A percentile compares a stretch with the other conserved stretches of the same genome.
Conservation (phyloP, 2,113 vertebrate genomes). For the Melanotaenia duboulayi region DNA sequence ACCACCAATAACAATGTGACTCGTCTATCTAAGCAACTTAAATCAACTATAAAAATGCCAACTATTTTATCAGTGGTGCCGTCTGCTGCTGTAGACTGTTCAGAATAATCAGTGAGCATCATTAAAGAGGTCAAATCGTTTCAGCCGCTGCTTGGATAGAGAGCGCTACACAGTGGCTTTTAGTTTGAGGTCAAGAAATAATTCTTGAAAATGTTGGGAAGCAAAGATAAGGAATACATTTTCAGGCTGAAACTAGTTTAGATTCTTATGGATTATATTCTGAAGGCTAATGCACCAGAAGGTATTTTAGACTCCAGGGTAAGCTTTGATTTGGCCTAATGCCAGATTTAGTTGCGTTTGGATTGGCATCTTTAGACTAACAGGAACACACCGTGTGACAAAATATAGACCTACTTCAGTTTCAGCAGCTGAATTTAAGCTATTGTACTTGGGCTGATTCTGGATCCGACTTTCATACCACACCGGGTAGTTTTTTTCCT, state of each 20-base stretch:
- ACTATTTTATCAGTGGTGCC: constrained; percentile 17
- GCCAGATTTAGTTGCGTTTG: not conserved
- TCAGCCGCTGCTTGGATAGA: constrained; percentile 3
- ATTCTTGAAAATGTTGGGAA: not conserved
- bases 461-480: no score
- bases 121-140: constrained; percentile 42
- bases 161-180: not conserved
- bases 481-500: no score
- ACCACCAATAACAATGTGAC: constrained; percentile 29
- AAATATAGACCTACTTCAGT: not conserved
- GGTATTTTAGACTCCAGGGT: not conserved
- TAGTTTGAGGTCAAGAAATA: not conserved
- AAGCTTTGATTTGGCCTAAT: not conserved
- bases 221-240: not conserved
- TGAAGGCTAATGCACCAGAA: not conserved
- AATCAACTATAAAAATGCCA: constrained; percentile 49
- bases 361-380: not conserved
- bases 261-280: constrained; percentile 4
- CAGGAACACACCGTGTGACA: not conserved
- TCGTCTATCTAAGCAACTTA: constrained; percentile 36
- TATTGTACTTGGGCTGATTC: no score
- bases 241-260: not conserved
- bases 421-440: not conserved
- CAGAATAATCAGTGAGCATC: constrained; percentile 6
- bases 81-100: constrained; percentile 16